Percentiles rank a stretch among this genome's conserved stretches.
Conservation (phyloP, 2,113 vertebrate species). For the Xerus inauris region DNA sequence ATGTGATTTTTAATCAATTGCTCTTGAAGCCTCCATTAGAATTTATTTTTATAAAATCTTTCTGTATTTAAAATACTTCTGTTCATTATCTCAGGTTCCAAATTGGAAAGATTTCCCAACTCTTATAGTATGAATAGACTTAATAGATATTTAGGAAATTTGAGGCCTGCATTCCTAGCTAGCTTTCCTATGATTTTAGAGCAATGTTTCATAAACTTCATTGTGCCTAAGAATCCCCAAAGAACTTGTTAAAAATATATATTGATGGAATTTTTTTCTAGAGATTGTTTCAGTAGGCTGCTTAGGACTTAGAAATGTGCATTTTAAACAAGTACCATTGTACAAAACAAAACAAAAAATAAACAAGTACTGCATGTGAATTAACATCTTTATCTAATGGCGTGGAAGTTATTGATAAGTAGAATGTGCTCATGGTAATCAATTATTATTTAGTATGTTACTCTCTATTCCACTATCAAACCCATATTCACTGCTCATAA, state of each 20-base stretch:
- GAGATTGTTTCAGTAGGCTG: neutral
- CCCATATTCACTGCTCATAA: neutral
- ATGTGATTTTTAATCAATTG: neutral
- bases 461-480: constrained; percentile 2
- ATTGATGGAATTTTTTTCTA: neutral
- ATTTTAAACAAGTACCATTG: neutral
- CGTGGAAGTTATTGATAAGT: neutral
- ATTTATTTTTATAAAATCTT: constrained; percentile 2
- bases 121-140: neutral
- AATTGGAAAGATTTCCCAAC: neutral
- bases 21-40: neutral
- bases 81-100: neutral
- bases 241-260: neutral
- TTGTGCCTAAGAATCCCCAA: neutral
- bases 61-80: neutral
- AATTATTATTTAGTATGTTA: neutral
- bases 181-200: neutral
- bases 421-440: neutral
- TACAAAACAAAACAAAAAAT: neutral
- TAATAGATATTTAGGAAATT: constrained; percentile 13
- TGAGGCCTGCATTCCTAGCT: neutral
- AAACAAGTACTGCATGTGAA: neutral
- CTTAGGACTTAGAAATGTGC: neutral
- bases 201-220: neutral
- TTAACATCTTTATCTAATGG: neutral